phyloP scores from a whole-genome alignment of 2,888 invertebrate genomes.

The Ctena decussata region DNA sequence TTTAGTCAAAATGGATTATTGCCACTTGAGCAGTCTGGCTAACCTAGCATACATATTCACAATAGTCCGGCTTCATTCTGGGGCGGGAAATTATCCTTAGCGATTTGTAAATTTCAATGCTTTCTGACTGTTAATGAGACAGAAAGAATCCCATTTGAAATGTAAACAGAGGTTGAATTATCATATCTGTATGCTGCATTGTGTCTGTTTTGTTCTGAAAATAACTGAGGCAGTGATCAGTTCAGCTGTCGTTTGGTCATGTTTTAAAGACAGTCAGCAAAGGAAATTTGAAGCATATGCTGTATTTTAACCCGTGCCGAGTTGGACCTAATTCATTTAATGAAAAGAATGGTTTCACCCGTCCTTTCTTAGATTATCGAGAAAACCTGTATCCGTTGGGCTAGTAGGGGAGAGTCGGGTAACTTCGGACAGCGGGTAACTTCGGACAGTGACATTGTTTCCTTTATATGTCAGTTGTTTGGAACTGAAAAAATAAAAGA shows the following conservation, averaged over 20 bases:
- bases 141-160: conserved; percentile 67
- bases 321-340: background rate
- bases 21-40: conserved; percentile 39
- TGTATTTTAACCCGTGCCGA: conserved; percentile 17
- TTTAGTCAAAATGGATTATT: conserved; percentile 64
- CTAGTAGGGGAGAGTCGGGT: too few species aligned
- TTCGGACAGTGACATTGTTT: too few species aligned
- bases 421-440: too few species aligned
- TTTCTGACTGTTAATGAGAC: conserved; percentile 67
- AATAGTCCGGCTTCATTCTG: conserved; percentile 46
- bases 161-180: conserved; percentile 67
- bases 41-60: conserved; percentile 56
- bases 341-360: too few species aligned
- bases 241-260: conserved; percentile 26
- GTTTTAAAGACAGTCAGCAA: background rate
- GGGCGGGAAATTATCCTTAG: conserved; percentile 68
- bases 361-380: too few species aligned
- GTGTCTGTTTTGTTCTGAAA: conserved; percentile 54
- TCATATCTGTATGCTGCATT: conserved; percentile 52
- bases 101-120: conserved; percentile 70
- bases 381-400: too few species aligned
- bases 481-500: too few species aligned
- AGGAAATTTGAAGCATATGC: conserved; percentile 66
- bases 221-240: conserved; percentile 38
- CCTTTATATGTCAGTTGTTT: too few species aligned